These are phyloP conservation scores for Actinemys pallida DNA, from an alignment of 2,113 vertebrate species.

Conservation along the genomic window DNA sequence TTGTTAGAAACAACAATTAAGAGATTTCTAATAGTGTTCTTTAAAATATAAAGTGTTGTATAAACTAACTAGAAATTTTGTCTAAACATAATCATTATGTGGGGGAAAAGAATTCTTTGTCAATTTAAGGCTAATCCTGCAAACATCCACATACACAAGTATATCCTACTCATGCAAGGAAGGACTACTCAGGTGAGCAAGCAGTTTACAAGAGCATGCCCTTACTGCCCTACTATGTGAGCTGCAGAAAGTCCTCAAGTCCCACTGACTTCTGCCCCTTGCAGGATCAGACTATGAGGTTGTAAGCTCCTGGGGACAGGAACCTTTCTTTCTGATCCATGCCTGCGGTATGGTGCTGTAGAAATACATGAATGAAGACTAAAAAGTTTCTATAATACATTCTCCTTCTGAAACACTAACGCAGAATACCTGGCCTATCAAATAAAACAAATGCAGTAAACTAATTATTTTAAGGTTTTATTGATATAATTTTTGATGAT, in stretches of 20 bases:
- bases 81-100: background rate
- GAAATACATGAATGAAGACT: background rate
- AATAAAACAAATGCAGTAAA: background rate
- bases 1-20: background rate
- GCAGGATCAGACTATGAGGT: background rate
- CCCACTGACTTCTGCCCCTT: background rate
- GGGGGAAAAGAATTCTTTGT: background rate
- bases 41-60: background rate
- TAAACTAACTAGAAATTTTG: background rate
- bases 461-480: background rate
- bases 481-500: background rate
- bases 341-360: background rate
- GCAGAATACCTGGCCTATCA: background rate
- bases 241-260: background rate
- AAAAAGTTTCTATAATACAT: background rate
- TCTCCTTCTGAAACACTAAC: background rate
- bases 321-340: background rate
- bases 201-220: background rate
- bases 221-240: background rate
- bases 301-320: background rate
- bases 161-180: background rate
- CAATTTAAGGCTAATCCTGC: background rate
- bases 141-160: background rate
- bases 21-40: background rate
- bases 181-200: background rate